These are phyloP conservation scores for Byasa hedistus DNA, from an alignment of 2,888 invertebrate genomes.

Conservation along the genomic window DNA sequence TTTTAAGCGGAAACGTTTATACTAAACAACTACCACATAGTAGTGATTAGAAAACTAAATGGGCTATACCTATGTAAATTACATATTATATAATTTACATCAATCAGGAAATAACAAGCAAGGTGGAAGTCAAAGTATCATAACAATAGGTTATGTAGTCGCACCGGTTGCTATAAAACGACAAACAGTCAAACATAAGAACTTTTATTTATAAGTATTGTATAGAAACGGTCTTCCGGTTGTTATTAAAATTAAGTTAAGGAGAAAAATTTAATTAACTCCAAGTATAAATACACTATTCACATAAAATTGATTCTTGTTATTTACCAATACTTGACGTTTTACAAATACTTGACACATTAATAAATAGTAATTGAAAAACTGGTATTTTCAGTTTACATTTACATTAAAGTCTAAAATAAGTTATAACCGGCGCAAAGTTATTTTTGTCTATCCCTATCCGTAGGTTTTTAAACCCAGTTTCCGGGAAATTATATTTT, in stretches of 20 bases:
- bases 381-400: too few species aligned
- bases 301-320: too few species aligned
- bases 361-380: too few species aligned
- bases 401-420: too few species aligned
- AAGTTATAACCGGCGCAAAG: too few species aligned
- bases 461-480: too few species aligned
- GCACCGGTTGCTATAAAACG: not conserved
- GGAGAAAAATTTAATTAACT: too few species aligned
- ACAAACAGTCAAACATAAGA: not conserved
- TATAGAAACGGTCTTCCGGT: not conserved
- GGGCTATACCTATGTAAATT: not conserved
- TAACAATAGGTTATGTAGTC: not conserved
- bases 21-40: not conserved
- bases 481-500: too few species aligned
- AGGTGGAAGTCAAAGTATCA: not conserved
- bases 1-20: not conserved
- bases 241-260: not conserved
- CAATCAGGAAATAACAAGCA: not conserved
- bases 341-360: too few species aligned
- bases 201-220: not conserved
- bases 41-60: not conserved
- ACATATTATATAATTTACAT: not conserved
- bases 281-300: too few species aligned
- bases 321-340: too few species aligned
- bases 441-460: too few species aligned